Evolutionary conservation across 2,113 vertebrate genomes (phyloP).

Genomic region (Pipra filicauda): DNA sequence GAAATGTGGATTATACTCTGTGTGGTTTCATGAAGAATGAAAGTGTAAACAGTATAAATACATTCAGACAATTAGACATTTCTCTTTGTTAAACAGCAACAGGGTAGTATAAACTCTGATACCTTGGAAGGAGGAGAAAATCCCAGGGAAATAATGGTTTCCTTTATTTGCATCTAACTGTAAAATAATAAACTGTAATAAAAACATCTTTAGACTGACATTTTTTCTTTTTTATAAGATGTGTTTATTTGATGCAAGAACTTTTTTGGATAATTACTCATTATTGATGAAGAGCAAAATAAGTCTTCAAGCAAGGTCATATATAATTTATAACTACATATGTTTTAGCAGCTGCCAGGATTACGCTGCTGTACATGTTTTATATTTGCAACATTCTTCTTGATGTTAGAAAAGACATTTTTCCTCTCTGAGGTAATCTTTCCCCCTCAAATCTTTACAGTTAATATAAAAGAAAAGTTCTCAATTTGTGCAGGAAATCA

Average conservation of each 20-base stretch:
- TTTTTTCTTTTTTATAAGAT: constrained; percentile 44
- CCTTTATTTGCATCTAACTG: background rate
- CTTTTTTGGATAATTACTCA: constrained; percentile 47
- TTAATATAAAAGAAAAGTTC: background rate
- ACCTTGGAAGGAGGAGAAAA: accelerated
- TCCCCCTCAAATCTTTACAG: background rate
- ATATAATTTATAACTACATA: constrained; percentile 55
- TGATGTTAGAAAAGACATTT: background rate
- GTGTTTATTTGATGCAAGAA: background rate
- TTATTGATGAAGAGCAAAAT: constrained; percentile 65
- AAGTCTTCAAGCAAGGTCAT: constrained; percentile 32
- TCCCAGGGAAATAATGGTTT: background rate
- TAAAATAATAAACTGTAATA: background rate
- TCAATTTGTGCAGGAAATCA: background rate
- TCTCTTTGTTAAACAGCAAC: background rate
- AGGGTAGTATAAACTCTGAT: background rate
- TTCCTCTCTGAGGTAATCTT: background rate
- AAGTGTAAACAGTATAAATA: background rate
- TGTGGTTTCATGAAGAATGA: background rate
- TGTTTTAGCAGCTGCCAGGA: constrained; percentile 37
- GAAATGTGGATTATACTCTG: background rate
- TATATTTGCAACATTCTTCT: constrained; percentile 8
- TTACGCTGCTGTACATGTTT: background rate
- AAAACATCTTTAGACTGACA: constrained; percentile 7
- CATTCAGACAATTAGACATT: background rate